Base-by-base conservation (phyloP, 2,888 invertebrate genomes). In the Agrochola circellaris region DNA sequence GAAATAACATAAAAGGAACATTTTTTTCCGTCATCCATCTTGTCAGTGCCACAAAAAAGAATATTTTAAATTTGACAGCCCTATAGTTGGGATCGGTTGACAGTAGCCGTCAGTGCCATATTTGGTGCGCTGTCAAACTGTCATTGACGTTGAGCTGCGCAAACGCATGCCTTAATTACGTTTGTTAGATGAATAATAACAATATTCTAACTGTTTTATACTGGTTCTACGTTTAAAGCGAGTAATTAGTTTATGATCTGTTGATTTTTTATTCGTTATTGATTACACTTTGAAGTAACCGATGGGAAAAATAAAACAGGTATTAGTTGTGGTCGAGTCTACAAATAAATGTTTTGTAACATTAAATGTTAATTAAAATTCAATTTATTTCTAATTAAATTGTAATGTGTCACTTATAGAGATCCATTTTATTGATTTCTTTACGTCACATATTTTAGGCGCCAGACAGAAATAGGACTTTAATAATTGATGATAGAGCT, bases 41-140 rank as follows among this genome's bases (percentile, higher is more conserved):
- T 82, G 81, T 69, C 73, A 86, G 42, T 62, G 61, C 15, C 62
- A 77, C 71, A 79, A n/a, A 75, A 83, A 80, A 42, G 38, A 67
- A 74, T 38, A 70, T 73, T 75, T 67, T 62, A 71, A 75, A 67
- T 82, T 70, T 84, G 89, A 88, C 89, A 89, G 68, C 88, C 88
- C 87, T 88, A 82, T 20, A n/a, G 69, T 65, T 78, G 77, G 86
- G 75, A 84, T 77, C 80, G 79, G 82, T 84, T 91, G 91, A 92
- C 92, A 88, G 89, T 82, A 81, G 87, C 90, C 93, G 93, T 94
- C 94, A 92, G 78, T 30, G 69, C 95, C 95, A 79, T 94, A 91
- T 93, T 93, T 88, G 93, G 94, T 87, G 87, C 81, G 87, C 88
- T 93, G 95, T 94, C 95, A 94, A 92, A 91, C 93, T 95, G 95